These are phyloP conservation scores for Tipula confusa DNA, from an alignment of 2,888 invertebrate species.

Conservation along the genomic window DNA sequence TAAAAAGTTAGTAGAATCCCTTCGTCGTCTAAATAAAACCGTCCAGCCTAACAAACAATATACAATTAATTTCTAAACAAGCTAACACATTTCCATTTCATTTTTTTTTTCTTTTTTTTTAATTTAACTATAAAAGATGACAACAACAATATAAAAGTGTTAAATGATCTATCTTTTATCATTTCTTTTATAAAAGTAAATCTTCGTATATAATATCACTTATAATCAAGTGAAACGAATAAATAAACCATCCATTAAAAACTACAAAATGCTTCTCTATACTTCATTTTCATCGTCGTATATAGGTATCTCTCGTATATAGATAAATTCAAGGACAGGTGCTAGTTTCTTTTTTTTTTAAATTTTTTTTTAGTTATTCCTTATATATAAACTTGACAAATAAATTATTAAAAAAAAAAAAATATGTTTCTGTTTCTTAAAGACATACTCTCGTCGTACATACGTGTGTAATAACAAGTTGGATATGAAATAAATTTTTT, in stretches of 20 bases:
- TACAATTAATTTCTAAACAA: background rate
- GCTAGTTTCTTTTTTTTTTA: no score
- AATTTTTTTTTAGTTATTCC: background rate
- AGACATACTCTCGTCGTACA: background rate
- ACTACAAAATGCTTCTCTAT: background rate
- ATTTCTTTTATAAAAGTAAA: background rate
- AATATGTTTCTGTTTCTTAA: background rate
- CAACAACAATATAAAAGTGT: background rate
- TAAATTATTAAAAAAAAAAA: background rate
- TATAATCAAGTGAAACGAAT: background rate
- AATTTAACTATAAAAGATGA: background rate
- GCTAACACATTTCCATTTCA: background rate
- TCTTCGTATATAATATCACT: background rate
- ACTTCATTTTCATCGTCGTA: background rate
- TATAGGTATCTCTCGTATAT: background rate
- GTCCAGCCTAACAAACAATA: background rate
- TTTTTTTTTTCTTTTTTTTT: background rate
- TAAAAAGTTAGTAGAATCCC: background rate
- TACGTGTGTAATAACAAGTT: background rate
- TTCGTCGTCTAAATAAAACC: background rate
- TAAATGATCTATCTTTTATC: background rate
- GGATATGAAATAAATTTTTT: background rate
- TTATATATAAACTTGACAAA: background rate
- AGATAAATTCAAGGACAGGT: constrained; percentile 20
- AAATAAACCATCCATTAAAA: constrained; percentile 1